phyloP scores from a whole-genome alignment of 2,797 vertebrate genomes.

The Argentina silus region DNA sequence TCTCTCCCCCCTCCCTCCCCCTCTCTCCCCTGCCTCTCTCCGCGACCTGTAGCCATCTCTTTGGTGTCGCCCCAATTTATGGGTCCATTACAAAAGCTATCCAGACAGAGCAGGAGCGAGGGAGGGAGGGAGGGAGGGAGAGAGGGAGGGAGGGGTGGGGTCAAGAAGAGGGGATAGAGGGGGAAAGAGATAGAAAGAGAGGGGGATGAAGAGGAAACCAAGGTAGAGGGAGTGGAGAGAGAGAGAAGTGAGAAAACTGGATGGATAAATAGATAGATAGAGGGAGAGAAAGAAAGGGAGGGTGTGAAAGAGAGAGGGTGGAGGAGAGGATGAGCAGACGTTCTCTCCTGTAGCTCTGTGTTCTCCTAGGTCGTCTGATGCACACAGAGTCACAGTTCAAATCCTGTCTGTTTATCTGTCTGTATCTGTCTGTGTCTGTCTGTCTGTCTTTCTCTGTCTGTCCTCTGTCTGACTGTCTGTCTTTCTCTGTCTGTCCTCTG shows the following conservation, averaged over 20 bases:
- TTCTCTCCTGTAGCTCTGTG: background rate
- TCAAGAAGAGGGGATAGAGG: conserved; percentile 33
- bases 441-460: too few species aligned
- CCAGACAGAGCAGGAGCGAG: conserved; percentile 6
- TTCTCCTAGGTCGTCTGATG: background rate
- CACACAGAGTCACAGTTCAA: background rate
- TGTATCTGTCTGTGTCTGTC: too few species aligned
- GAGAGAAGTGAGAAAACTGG: background rate
- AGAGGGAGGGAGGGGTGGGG: conserved; percentile 30
- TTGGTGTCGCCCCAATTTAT: conserved; percentile 81
- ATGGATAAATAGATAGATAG: conserved; percentile 40
- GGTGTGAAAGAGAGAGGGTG: background rate
- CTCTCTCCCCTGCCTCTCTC: conserved; percentile 39
- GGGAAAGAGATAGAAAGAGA: background rate
- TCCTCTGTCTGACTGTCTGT: background rate
- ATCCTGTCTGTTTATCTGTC: background rate
- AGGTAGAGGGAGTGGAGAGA: conserved; percentile 43
- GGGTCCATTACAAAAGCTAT: conserved; percentile 82
- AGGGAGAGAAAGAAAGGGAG: background rate
- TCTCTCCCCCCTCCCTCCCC: conserved; percentile 11
- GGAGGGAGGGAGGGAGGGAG: conserved; percentile 33
- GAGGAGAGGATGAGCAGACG: background rate
- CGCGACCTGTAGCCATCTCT: conserved; percentile 78
- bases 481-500: too few species aligned
- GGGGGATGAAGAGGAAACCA: background rate